phyloP scores from a whole-genome alignment of 2,888 invertebrate genomes.

The Tetramorium bicarinatum region DNA sequence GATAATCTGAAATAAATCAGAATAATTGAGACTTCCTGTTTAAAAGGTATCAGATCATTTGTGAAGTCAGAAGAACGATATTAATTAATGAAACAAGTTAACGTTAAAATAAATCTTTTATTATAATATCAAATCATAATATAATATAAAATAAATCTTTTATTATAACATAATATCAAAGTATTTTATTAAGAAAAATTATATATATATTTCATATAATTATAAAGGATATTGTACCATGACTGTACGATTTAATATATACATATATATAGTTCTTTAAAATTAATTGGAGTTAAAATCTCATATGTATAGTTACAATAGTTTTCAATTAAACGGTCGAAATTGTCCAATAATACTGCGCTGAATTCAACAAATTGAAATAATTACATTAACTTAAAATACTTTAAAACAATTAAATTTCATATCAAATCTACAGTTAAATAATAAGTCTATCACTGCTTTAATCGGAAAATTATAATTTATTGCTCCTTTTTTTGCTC shows the following conservation, averaged over 20 bases:
- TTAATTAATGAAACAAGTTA: neutral
- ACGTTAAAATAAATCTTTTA: neutral
- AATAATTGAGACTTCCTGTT: neutral
- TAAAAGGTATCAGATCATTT: neutral
- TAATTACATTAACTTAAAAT: neutral
- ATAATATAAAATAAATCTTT: neutral
- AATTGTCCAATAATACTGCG: too few species aligned
- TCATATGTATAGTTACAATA: too few species aligned
- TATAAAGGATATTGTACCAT: neutral
- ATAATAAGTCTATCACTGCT: too few species aligned
- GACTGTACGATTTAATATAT: neutral
- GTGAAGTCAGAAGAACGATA: neutral
- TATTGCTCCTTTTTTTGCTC: too few species aligned
- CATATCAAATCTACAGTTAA: too few species aligned
- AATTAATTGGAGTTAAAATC: neutral
- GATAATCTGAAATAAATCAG: slow-evolving; percentile 2
- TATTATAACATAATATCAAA: neutral
- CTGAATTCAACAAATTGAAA: neutral
- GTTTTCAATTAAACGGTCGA: too few species aligned
- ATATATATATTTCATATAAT: neutral
- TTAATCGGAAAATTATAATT: too few species aligned
- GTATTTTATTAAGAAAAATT: neutral
- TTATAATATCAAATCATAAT: neutral
- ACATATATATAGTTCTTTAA: neutral
- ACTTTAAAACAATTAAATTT: too few species aligned